Evolutionary conservation across 2,797 vertebrate genomes (phyloP).

Genomic region (Notoglanidium macrostoma): DNA sequence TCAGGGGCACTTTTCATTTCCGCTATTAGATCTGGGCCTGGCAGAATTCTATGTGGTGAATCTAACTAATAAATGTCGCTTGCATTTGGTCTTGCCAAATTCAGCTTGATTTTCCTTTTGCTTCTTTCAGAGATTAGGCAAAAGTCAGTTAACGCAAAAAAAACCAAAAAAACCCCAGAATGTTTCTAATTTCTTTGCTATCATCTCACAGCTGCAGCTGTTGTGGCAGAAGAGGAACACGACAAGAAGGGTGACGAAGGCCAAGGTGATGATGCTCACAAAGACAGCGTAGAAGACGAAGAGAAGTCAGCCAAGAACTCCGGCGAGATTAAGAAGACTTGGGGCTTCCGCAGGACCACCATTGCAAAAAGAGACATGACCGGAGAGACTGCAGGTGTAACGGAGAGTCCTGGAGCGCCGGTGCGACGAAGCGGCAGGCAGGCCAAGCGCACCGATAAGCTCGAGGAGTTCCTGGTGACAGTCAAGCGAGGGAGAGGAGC

Average conservation of each 20-base stretch:
- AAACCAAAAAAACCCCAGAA: neutral
- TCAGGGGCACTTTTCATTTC: neutral
- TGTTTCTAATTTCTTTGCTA: conserved; percentile 2
- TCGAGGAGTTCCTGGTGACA: conserved; percentile 93
- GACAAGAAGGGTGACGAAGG: conserved; percentile 31
- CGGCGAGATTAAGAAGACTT: conserved; percentile 88
- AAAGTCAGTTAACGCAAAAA: neutral
- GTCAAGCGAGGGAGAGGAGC: conserved; percentile 79
- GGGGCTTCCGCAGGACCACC: conserved; percentile 89
- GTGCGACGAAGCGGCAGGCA: conserved; percentile 92
- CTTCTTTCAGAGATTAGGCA: neutral
- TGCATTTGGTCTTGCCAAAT: conserved; percentile 4
- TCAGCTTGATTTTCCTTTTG: neutral
- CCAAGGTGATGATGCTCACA: conserved; percentile 59
- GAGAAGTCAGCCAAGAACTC: conserved; percentile 73
- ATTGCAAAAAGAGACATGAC: conserved; percentile 88
- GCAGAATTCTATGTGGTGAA: neutral
- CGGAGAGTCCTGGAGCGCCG: conserved; percentile 76
- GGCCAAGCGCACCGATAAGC: conserved; percentile 90
- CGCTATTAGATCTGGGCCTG: neutral
- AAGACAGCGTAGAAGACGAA: conserved; percentile 64
- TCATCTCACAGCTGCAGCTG: conserved; percentile 51
- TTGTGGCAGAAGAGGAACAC: conserved; percentile 41
- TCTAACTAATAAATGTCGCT: neutral
- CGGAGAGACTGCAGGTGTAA: conserved; percentile 70